phyloP scores from a whole-genome alignment of 2,797 vertebrate genomes.

The Todus mexicanus region DNA sequence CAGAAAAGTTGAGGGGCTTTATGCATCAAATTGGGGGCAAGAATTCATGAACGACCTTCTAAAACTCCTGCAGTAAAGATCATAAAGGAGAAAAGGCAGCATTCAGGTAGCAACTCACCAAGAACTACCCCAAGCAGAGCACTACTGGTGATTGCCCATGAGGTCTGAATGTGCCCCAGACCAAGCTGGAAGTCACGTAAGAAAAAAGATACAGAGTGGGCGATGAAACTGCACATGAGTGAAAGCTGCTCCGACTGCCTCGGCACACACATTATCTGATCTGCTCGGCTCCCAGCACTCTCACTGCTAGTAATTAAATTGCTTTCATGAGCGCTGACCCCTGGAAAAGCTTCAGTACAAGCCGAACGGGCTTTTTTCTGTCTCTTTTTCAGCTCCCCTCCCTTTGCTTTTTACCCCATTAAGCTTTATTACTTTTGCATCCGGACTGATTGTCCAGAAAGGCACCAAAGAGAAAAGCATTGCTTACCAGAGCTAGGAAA shows the following conservation, averaged over 20 bases:
- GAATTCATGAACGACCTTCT: not conserved
- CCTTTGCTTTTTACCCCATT: not conserved
- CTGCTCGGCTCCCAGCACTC: not conserved
- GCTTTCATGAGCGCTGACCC: not conserved
- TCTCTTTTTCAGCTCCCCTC: not conserved
- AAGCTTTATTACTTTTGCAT: not conserved
- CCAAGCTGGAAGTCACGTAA: not conserved
- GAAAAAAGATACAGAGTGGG: not conserved
- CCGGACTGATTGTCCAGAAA: not conserved
- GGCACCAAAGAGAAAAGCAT: conserved; percentile 14
- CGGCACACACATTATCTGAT: not conserved
- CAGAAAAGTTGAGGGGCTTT: not conserved
- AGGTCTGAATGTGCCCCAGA: not conserved
- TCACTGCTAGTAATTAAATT: not conserved
- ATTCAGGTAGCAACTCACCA: not conserved
- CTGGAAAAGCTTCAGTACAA: not conserved
- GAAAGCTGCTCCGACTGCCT: not conserved
- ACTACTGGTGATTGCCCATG: not conserved
- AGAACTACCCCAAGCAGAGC: not conserved
- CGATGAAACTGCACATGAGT: not conserved
- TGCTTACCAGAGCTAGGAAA: conserved; percentile 75
- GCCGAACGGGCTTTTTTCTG: not conserved
- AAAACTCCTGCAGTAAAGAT: not conserved
- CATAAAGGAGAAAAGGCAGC: not conserved
- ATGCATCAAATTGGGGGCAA: not conserved